These are phyloP conservation scores for Ranitomeya variabilis DNA, from an alignment of 2,113 vertebrate genomes.

Conservation along the genomic window DNA sequence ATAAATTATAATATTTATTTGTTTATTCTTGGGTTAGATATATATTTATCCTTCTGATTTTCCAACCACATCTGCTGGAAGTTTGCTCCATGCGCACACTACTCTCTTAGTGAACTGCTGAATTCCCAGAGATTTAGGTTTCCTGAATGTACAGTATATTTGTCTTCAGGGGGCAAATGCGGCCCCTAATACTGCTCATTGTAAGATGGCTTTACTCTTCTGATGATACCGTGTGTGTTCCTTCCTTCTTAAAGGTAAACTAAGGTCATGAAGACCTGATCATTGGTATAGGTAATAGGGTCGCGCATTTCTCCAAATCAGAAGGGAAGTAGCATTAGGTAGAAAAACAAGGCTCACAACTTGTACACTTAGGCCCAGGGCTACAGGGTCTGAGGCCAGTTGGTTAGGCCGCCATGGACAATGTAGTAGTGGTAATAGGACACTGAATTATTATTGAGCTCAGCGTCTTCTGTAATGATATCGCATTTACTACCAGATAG, in stretches of 20 bases:
- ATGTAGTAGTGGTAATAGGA: background rate
- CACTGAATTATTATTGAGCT: background rate
- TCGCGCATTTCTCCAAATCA: background rate
- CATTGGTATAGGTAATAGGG: conserved; percentile 1
- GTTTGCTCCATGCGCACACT: no score
- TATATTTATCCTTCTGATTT: no score
- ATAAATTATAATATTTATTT: no score
- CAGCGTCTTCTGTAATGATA: background rate
- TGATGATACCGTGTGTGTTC: background rate
- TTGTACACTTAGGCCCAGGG: background rate
- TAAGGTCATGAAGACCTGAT: conserved; percentile 16
- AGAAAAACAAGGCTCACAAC: background rate
- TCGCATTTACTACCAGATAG: background rate
- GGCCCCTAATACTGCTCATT: background rate
- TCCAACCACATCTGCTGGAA: no score
- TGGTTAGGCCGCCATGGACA: background rate
- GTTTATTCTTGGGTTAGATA: no score
- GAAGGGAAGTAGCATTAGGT: background rate
- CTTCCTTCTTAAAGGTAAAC: conserved; percentile 1
- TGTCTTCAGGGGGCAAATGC: background rate
- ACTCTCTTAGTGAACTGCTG: no score
- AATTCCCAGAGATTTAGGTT: no score
- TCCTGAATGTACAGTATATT: background rate
- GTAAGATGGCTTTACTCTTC: background rate
- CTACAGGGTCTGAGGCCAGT: background rate